phyloP scores from a whole-genome alignment of 2,113 vertebrate species.

The Mus spicilegus region DNA sequence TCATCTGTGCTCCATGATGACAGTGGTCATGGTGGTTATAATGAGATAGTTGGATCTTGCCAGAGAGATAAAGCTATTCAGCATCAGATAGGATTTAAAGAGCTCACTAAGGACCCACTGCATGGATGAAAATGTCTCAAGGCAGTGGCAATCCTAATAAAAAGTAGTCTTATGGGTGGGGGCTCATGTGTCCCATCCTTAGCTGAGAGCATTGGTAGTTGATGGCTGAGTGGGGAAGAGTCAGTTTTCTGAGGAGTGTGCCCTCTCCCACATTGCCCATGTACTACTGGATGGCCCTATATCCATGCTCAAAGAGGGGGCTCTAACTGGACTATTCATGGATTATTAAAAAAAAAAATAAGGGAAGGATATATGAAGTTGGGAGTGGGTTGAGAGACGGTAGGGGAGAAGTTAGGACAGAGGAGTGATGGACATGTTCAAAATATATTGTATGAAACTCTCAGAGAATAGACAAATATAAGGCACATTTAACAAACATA shows the following conservation, averaged over 20 bases:
- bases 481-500: not conserved
- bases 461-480: not conserved
- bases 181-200: not conserved
- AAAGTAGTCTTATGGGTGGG: not conserved
- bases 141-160: not conserved
- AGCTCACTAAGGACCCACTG: not conserved
- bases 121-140: not conserved
- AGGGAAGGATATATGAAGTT: not conserved
- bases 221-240: not conserved
- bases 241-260: not conserved
- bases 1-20: not conserved
- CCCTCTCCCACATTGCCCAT: not conserved
- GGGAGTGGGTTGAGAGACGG: not conserved
- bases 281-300: not conserved
- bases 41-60: not conserved
- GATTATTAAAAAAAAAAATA: not conserved
- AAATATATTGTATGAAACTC: not conserved
- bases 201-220: not conserved
- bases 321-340: not conserved
- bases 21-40: not conserved
- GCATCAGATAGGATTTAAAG: not conserved
- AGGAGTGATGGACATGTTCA: not conserved
- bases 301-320: not conserved
- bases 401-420: not conserved
- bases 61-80: not conserved